Base-by-base conservation (phyloP, 2,797 vertebrate species). In the Enoplosus armatus region DNA sequence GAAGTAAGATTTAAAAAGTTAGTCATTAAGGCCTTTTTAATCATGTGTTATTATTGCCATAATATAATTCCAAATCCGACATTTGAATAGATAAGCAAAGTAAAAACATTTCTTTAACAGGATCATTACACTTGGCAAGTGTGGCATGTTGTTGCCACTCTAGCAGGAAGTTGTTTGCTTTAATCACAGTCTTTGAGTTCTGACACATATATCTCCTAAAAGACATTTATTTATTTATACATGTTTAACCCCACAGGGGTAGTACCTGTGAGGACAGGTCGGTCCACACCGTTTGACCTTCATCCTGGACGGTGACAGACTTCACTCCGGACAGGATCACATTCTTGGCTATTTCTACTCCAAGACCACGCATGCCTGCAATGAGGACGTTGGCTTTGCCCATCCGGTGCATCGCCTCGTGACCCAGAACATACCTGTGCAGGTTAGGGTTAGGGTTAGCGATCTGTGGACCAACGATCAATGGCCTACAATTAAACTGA, bases 301-400 rank as follows among this genome's bases (percentile, higher is more conserved):
- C 82, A 22, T 99, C 98, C 65, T 98, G 96, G 47, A 98, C 78
- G 4, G 97, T 97, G 72, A 98, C 96, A 3, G 94, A 93, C 74
- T 95, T 95, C 10, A 97, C 95, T 2, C 98, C 97, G 9, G 95
- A 95, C 85, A 98, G 91, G 51, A 97, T 95, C 62, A 98, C 90
- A 67, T 97, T 97, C 78, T 98, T 96, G 83, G 97, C 97, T 50
- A 97, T 95, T 81, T 98, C 97, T 26, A 96, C 96, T 8, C 97
- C 97, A 0, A 97, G 94, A 1, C 97, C 97, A 18, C 89, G 92
- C 90, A 98, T 95, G 0, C 97, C 97, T 15, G 95, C 95, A 4
- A 98, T 92, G 56, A 99, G 95, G 66, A 97, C 96, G 5, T 72
- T 79, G 22, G 95, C 88, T 15, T 8, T 35, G 53, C 79, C 84